phyloP scores from a whole-genome alignment of 2,113 vertebrate genomes.

The Telmatochromis sp. region DNA sequence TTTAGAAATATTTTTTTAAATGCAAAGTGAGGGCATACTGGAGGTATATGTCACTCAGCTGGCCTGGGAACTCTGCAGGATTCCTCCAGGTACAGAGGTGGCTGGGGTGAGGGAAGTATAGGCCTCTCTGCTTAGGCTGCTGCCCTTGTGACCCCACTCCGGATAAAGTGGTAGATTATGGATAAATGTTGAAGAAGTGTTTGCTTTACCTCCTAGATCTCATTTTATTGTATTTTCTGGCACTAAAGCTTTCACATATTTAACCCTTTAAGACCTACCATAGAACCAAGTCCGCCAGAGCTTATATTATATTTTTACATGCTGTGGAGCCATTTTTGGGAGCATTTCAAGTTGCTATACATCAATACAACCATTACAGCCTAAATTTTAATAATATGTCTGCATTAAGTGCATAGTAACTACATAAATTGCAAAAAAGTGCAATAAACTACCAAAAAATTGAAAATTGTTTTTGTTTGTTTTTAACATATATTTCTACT shows the following conservation, averaged over 20 bases:
- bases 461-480: no score
- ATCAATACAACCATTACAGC: not conserved
- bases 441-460: not conserved
- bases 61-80: not conserved
- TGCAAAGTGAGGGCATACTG: not conserved
- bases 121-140: not conserved
- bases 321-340: not conserved
- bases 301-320: not conserved
- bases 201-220: not conserved
- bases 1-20: not conserved
- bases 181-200: not conserved
- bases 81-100: not conserved
- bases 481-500: no score
- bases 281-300: not conserved
- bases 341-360: not conserved
- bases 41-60: not conserved
- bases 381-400: not conserved
- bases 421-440: not conserved
- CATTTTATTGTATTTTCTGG: not conserved
- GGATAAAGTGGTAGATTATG: not conserved
- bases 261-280: not conserved
- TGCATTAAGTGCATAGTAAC: not conserved
- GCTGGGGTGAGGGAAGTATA: not conserved
- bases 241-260: not conserved
- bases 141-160: not conserved